These are phyloP conservation scores for Rhopilema esculentum DNA, from an alignment of 30 jellyfish, hydroid and myxozoan genomes.

Conservation along the genomic window DNA sequence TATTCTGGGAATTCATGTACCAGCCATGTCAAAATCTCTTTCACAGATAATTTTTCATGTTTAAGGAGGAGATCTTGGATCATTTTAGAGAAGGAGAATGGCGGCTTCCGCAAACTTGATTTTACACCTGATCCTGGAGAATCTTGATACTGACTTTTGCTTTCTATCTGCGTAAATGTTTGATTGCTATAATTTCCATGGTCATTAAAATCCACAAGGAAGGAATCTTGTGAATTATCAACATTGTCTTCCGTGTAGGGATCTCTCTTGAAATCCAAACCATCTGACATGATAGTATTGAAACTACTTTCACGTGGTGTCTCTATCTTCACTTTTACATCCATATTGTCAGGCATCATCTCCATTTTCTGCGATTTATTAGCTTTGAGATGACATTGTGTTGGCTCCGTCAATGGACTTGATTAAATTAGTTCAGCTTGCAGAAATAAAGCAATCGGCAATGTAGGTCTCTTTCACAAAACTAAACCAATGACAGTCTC, in stretches of 20 bases:
- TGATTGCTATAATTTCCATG: background rate
- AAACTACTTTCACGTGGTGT: too few relatives aligned
- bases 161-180: background rate
- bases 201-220: background rate
- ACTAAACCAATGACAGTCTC: too few relatives aligned
- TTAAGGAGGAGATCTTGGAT: conserved; percentile 27
- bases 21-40: background rate
- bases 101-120: background rate
- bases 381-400: too few relatives aligned
- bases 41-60: conserved; percentile 5
- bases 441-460: too few relatives aligned
- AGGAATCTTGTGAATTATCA: background rate
- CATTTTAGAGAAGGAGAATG: conserved; percentile 18
- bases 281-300: background rate
- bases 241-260: background rate
- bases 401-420: too few relatives aligned
- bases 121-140: background rate
- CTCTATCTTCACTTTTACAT: background rate
- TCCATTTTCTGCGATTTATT: too few relatives aligned
- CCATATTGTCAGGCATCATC: too few relatives aligned
- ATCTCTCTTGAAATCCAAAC: background rate
- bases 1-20: conserved; percentile 4
- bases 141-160: background rate
- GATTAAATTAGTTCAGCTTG: too few relatives aligned
- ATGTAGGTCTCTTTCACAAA: too few relatives aligned